Evolutionary conservation across 1,140 invertebrate genomes (phyloP).

Genomic region (Drosophila arizonae): DNA sequence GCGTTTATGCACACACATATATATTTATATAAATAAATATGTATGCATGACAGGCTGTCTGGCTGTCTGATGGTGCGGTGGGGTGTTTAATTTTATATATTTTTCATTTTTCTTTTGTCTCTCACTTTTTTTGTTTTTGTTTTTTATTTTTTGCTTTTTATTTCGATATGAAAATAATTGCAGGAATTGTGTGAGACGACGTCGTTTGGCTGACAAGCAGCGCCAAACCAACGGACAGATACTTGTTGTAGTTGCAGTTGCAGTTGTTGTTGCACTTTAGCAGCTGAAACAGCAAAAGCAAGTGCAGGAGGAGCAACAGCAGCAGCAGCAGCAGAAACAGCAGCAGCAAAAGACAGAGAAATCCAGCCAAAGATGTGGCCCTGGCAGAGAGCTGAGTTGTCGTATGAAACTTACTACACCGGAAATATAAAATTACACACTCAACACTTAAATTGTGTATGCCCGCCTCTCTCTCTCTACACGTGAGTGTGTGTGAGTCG

Average conservation of each 20-base stretch:
- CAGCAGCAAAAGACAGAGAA: slow-evolving; percentile 40
- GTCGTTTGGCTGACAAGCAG: slow-evolving; percentile 43
- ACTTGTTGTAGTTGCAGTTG: slow-evolving; percentile 43
- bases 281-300: slow-evolving; percentile 71
- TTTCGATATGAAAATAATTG: slow-evolving; percentile 80
- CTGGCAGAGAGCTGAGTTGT: slow-evolving; percentile 61
- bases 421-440: slow-evolving; percentile 81
- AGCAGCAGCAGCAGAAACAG: slow-evolving; percentile 40
- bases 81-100: slow-evolving; percentile 30
- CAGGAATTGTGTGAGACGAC: slow-evolving; percentile 73
- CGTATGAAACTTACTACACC: slow-evolving; percentile 79
- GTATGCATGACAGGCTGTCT: slow-evolving; percentile 63
- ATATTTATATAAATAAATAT: slow-evolving; percentile 61
- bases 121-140: slow-evolving; percentile 18
- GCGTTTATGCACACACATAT: slow-evolving; percentile 23
- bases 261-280: slow-evolving; percentile 48
- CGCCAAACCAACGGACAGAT: slow-evolving; percentile 43
- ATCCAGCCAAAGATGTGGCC: slow-evolving; percentile 58
- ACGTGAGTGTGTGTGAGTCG: slow-evolving; percentile 10
- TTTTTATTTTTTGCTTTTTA: slow-evolving; percentile 41
- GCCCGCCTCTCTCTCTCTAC: slow-evolving; percentile 14
- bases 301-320: slow-evolving; percentile 25
- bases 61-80: slow-evolving; percentile 37
- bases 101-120: slow-evolving; percentile 27
- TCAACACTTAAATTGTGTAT: slow-evolving; percentile 76